Conservation (phyloP, 2,113 vertebrate species). For the Nerophis ophidion region DNA sequence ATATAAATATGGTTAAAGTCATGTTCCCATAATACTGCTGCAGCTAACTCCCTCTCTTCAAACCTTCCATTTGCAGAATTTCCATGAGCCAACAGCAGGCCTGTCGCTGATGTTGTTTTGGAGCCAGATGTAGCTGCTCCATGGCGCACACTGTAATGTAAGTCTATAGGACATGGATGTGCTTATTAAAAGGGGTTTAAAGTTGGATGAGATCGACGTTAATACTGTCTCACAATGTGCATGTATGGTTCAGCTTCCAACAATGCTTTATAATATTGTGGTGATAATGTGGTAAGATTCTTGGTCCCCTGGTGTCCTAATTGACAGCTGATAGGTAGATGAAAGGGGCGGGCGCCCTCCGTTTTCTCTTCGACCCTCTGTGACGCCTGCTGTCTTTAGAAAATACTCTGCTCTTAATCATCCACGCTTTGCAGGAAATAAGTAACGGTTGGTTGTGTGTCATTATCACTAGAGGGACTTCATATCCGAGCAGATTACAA, state of each 20-base stretch:
- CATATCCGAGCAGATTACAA: background rate
- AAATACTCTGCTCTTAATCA: constrained; percentile 6
- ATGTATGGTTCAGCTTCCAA: constrained; percentile 24
- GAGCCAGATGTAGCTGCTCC: constrained; percentile 47
- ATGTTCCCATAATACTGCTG: constrained; percentile 35
- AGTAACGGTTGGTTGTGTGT: background rate
- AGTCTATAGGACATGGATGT: constrained; percentile 51
- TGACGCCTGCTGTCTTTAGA: background rate
- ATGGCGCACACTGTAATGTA: constrained; percentile 50
- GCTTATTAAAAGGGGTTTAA: constrained; percentile 47
- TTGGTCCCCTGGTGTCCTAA: background rate
- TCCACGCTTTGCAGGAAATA: constrained; percentile 1
- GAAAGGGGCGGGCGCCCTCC: background rate
- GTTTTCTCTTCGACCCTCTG: background rate
- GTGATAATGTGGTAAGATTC: constrained; percentile 26
- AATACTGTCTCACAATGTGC: constrained; percentile 28
- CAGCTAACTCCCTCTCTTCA: constrained; percentile 15
- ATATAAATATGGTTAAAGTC: constrained; percentile 34
- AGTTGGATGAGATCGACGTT: constrained; percentile 43
- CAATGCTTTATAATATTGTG: constrained; percentile 38
- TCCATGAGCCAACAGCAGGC: constrained; percentile 10
- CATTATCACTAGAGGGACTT: background rate
- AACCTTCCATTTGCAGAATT: constrained; percentile 35
- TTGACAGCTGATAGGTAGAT: background rate
- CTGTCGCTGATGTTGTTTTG: constrained; percentile 30